Percentiles rank a stretch among this genome's conserved stretches.
Conservation (phyloP, 2,113 vertebrate genomes). For the Leucoraja erinaceus region DNA sequence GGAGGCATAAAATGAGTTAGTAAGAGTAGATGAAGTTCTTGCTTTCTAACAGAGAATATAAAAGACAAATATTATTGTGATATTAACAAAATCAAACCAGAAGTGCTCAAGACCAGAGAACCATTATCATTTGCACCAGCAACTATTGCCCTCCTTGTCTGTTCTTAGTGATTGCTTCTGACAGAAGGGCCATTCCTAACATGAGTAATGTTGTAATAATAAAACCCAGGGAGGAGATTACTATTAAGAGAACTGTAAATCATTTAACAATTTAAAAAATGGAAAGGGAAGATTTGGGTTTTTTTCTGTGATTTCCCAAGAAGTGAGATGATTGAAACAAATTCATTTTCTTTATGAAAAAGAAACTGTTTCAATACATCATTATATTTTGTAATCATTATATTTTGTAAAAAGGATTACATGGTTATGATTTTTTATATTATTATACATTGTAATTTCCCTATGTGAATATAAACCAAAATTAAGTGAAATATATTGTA, state of each 20-base stretch:
- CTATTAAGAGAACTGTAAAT: background rate
- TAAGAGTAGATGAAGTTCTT: background rate
- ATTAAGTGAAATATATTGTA: background rate
- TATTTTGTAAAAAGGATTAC: background rate
- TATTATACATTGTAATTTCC: background rate
- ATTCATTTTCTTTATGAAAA: background rate
- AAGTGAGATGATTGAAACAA: background rate
- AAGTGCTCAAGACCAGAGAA: background rate
- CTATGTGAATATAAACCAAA: background rate
- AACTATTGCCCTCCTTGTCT: background rate
- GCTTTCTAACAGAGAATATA: constrained; percentile 9
- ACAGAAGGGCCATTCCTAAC: background rate
- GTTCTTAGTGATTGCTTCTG: background rate
- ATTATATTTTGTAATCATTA: background rate
- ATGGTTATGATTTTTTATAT: too few species aligned
- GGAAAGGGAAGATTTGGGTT: too few species aligned
- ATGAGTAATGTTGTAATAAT: background rate
- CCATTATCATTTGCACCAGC: background rate
- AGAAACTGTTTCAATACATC: background rate
- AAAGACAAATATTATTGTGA: background rate
- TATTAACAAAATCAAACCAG: constrained; percentile 13
- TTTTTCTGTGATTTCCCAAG: background rate
- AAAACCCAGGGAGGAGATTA: background rate
- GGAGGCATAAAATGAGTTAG: background rate
- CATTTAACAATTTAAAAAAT: background rate